phyloP scores from a whole-genome alignment of 1,140 invertebrate genomes.

The Diorhabda elongata region DNA sequence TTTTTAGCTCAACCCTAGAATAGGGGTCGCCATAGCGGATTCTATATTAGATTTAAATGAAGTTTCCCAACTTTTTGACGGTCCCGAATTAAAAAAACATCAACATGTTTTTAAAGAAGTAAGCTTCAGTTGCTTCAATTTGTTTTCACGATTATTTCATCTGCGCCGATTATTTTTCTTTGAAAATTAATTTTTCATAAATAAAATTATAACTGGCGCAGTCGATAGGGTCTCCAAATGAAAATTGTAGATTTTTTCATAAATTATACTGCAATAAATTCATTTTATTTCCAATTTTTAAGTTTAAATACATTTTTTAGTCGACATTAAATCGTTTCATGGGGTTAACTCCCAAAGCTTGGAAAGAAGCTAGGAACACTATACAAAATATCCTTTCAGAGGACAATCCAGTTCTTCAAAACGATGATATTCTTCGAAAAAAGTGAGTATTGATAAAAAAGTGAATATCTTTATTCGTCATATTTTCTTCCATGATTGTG shows the following conservation, averaged over 20 bases:
- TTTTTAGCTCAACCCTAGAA: constrained; percentile 60
- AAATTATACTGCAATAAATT: too few relatives aligned
- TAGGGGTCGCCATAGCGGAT: constrained; percentile 95
- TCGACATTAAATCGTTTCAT: constrained; percentile 86
- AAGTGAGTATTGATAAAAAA: constrained; percentile 48
- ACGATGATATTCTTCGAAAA: constrained; percentile 56
- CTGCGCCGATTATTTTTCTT: constrained; percentile 11
- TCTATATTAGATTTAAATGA: constrained; percentile 81
- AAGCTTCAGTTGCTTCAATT: constrained; percentile 28
- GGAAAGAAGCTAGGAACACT: constrained; percentile 77
- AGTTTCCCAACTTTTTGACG: constrained; percentile 78
- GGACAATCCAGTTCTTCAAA: constrained; percentile 62
- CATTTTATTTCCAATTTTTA: too few relatives aligned
- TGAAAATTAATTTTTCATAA: too few relatives aligned
- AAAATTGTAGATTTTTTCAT: too few relatives aligned
- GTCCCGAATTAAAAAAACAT: constrained; percentile 65
- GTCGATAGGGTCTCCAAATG: too few relatives aligned
- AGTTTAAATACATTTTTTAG: constrained; percentile 43
- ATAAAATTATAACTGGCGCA: too few relatives aligned
- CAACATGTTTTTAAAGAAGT: constrained; percentile 81
- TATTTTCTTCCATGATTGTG: too few relatives aligned
- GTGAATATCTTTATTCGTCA: not conserved
- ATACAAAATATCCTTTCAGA: constrained; percentile 70
- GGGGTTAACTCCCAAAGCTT: constrained; percentile 72
- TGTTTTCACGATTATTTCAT: not conserved